Evolutionary conservation across 2,797 vertebrate genomes (phyloP), one percentile per base, ranked within the genome.

Genomic region (Masticophis lateralis): DNA sequence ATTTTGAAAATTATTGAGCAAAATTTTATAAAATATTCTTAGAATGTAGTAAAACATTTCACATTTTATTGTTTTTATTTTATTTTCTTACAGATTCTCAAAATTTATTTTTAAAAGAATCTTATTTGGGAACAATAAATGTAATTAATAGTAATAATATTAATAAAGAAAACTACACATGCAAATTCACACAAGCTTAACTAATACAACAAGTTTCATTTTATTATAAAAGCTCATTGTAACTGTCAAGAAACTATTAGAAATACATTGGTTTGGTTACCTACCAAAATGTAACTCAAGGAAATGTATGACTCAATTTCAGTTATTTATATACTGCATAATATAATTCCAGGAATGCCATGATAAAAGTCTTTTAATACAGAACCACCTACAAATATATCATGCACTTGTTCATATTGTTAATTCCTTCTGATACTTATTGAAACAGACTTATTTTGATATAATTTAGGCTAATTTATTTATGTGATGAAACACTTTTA

Each of bases 151-250:
- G 55, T 93, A 86, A 83, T 91, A 56, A 91, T n/a, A 56, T 86
- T 88, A 93, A 91, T 91, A 91, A 91, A 86, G 47, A 88, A 83
- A 93, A n/a, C 13, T 27, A 63, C 25, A 37, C 57, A 89, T 55
- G 55, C 25, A 88, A 83, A 91, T 86, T 86, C 86, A 89, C 57
- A 89, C 16, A 61, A 88, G 11, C n/a, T 55, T 93, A 93, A 93
- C 88, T 91, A 91, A 89, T 13, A 51, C 86, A 91, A 93, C 91
- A 53, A 56, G 63, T 91, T 91, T 93, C 20, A 37, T 88, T 93
- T 74, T 60, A 88, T 91, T 88, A 79, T 79, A 91, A 87, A 88
- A 91, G 14, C 20, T 79, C 28, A 55, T 59, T 88, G 43, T 27
- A 60, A 91, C 1, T 88, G 9, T 88, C 60, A 5, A 91, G 43